These are phyloP conservation scores for Lucilia sericata DNA, from an alignment of 1,140 invertebrate genomes.

Conservation along the genomic window DNA sequence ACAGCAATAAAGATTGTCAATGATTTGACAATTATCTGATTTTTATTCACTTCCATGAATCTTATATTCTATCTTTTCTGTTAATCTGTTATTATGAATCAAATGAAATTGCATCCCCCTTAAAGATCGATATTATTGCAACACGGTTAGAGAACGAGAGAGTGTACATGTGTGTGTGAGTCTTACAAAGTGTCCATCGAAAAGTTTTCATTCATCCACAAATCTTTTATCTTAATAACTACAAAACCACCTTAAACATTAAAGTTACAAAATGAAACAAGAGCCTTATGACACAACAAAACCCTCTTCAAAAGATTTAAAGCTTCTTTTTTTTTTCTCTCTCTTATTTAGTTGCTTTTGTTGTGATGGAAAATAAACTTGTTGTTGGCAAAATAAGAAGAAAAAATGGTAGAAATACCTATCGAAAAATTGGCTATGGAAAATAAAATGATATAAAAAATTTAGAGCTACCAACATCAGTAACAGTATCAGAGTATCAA, in stretches of 20 bases:
- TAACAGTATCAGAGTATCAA: background rate
- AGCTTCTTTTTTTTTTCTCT: background rate
- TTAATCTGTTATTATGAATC: constrained; percentile 29
- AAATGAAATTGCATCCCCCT: constrained; percentile 22
- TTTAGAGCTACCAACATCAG: constrained; percentile 25
- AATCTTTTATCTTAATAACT: constrained; percentile 25
- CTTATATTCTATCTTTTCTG: constrained; percentile 14
- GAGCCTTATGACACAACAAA: constrained; percentile 24
- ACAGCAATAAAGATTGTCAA: constrained; percentile 14
- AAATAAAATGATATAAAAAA: background rate
- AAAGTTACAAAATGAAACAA: constrained; percentile 27
- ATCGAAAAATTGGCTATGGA: background rate
- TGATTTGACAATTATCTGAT: constrained; percentile 27
- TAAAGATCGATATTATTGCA: background rate
- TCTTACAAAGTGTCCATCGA: background rate
- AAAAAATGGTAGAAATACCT: background rate
- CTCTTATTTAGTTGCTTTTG: background rate
- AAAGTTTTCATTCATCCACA: background rate
- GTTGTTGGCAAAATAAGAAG: background rate
- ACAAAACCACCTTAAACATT: constrained; percentile 24
- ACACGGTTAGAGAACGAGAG: background rate
- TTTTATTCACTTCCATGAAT: constrained; percentile 21
- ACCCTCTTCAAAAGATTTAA: constrained; percentile 20
- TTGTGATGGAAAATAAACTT: constrained; percentile 16
- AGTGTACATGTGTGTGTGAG: background rate